Conservation (phyloP, 1,140 invertebrate species). For the Tetraneura akinire region DNA sequence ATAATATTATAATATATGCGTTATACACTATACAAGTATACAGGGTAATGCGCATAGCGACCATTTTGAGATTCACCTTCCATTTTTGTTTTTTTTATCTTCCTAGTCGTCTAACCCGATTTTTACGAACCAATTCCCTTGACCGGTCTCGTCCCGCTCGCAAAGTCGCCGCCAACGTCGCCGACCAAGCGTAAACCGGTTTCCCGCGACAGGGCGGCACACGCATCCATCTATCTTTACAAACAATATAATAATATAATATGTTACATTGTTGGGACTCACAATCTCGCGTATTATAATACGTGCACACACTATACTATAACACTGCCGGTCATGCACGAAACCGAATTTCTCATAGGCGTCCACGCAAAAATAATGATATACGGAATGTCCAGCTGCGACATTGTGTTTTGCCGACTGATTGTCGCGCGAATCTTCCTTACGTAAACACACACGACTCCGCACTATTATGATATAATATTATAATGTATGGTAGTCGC, state of each 20-base stretch:
- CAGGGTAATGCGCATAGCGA: not conserved
- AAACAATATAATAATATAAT: no score
- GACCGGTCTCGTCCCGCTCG: constrained; percentile 20
- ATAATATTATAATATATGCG: no score
- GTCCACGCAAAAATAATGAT: constrained; percentile 13
- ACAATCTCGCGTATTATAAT: no score
- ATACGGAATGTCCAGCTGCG: constrained; percentile 34
- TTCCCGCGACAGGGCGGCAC: constrained; percentile 29
- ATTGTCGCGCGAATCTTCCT: constrained; percentile 42
- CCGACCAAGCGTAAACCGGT: constrained; percentile 40
- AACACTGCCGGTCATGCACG: constrained; percentile 33
- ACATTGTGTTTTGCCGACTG: constrained; percentile 23
- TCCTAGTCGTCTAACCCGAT: constrained; percentile 8
- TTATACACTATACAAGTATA: no score
- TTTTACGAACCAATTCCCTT: constrained; percentile 12
- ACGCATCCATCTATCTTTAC: constrained; percentile 14
- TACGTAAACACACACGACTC: constrained; percentile 35
- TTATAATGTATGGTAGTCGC: no score
- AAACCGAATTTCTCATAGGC: constrained; percentile 47
- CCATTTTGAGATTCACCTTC: constrained; percentile 5
- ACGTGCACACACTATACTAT: no score
- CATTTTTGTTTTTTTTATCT: not conserved
- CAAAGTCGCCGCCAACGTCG: not conserved
- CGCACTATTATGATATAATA: no score
- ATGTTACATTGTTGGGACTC: no score